Percentiles rank a stretch among this genome's conserved stretches.
These are phyloP conservation scores for Cheilosia vulpina DNA, from an alignment of 2,888 invertebrate genomes.

Conservation along the genomic window DNA sequence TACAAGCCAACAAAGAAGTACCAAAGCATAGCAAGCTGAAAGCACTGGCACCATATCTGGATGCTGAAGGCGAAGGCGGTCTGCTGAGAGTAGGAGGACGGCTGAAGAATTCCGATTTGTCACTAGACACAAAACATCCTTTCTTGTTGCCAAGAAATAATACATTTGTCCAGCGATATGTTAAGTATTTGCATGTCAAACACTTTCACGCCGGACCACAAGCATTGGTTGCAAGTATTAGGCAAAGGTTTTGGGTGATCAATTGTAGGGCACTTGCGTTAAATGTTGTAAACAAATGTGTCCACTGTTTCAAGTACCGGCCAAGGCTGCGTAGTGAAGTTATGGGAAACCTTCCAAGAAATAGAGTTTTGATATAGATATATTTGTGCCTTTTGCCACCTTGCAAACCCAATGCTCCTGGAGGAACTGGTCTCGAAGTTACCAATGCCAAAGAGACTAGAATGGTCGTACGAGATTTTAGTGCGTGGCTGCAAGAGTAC, in stretches of 20 bases:
- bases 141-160: neutral
- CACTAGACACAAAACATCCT: neutral
- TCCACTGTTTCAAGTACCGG: neutral
- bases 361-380: neutral
- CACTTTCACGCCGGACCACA: neutral
- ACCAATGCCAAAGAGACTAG: neutral
- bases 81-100: neutral
- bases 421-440: neutral
- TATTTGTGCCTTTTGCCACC: too few relatives aligned
- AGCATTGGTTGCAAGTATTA: neutral
- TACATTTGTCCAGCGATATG: neutral
- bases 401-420: neutral
- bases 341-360: neutral
- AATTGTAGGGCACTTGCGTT: neutral
- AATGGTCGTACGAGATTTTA: neutral
- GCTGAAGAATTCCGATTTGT: neutral
- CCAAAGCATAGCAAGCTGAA: slow-evolving; percentile 1
- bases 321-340: neutral
- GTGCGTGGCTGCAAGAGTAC: neutral
- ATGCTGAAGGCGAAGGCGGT: neutral
- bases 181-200: neutral
- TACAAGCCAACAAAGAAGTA: neutral
- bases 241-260: neutral
- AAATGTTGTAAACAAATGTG: neutral
- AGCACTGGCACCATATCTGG: neutral